phyloP scores from a whole-genome alignment of 2,888 invertebrate species.

The Dinocampus coccinellae region DNA sequence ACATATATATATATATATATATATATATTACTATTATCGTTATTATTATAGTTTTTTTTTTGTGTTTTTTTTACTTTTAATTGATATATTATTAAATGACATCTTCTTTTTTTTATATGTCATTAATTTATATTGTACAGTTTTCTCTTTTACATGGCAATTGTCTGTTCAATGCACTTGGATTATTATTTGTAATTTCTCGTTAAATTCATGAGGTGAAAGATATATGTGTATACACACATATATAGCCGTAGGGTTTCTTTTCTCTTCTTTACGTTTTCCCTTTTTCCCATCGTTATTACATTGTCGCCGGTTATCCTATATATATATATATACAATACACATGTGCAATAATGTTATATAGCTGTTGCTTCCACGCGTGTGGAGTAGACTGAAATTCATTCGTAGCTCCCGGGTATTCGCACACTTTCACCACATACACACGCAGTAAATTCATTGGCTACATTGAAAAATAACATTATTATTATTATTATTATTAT shows the following conservation, averaged over 20 bases:
- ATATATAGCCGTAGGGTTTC: constrained; percentile 14
- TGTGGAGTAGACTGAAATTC: constrained; percentile 29
- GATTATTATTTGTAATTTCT: constrained; percentile 25
- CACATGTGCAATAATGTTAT: background rate
- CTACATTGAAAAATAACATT: too few species aligned
- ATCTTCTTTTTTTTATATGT: background rate
- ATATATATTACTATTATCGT: too few species aligned
- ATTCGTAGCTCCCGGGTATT: constrained; percentile 47
- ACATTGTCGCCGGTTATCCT: constrained; percentile 39
- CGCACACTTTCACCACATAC: constrained; percentile 62
- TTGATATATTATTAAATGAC: background rate
- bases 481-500: too few species aligned
- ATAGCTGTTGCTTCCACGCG: constrained; percentile 39
- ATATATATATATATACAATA: constrained; percentile 14
- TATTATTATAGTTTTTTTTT: too few species aligned
- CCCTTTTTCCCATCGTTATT: constrained; percentile 57
- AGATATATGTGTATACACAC: constrained; percentile 23
- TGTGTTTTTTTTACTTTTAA: too few species aligned
- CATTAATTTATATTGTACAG: background rate
- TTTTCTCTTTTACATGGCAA: constrained; percentile 21
- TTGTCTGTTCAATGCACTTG: background rate
- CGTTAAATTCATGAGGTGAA: constrained; percentile 32
- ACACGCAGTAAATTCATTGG: constrained; percentile 45
- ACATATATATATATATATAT: too few species aligned
- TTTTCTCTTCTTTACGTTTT: constrained; percentile 41